Conservation (phyloP, 2,113 vertebrate species). For the Spermophilus dauricus region DNA sequence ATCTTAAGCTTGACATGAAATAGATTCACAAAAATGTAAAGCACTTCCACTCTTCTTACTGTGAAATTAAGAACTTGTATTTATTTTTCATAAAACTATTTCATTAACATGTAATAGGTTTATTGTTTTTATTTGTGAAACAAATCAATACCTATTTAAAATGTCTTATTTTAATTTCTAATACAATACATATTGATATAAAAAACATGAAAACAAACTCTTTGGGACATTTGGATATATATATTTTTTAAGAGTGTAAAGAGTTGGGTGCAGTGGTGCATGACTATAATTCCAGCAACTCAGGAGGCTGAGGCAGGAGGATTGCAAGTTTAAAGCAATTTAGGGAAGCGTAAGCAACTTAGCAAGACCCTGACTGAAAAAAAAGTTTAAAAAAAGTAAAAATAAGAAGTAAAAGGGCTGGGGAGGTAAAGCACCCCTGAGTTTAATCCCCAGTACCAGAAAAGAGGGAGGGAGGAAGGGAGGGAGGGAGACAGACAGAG, state of each 20-base stretch:
- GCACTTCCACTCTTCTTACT: neutral
- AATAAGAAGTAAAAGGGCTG: too few relatives aligned
- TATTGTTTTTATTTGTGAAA: conserved; percentile 62
- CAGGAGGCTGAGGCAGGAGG: too few relatives aligned
- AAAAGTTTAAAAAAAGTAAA: too few relatives aligned
- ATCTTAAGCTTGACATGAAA: neutral
- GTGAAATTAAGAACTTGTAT: neutral
- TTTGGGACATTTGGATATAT: neutral
- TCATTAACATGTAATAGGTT: conserved; percentile 10
- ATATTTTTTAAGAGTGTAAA: neutral
- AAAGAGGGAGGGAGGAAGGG: too few relatives aligned
- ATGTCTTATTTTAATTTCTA: conserved; percentile 38
- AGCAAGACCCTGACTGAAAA: neutral
- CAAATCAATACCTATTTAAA: neutral
- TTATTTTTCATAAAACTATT: conserved; percentile 41
- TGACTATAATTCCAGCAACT: too few relatives aligned
- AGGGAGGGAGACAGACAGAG: neutral
- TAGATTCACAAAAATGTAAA: neutral
- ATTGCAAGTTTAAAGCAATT: too few relatives aligned
- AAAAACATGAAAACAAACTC: neutral
- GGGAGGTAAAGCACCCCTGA: too few relatives aligned
- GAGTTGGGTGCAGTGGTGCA: neutral
- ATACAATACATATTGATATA: neutral
- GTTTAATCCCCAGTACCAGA: too few relatives aligned
- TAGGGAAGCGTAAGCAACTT: too few relatives aligned